These are phyloP conservation scores for Dendrocincla fuliginosa DNA, from an alignment of 2,797 vertebrate genomes.

Conservation along the genomic window DNA sequence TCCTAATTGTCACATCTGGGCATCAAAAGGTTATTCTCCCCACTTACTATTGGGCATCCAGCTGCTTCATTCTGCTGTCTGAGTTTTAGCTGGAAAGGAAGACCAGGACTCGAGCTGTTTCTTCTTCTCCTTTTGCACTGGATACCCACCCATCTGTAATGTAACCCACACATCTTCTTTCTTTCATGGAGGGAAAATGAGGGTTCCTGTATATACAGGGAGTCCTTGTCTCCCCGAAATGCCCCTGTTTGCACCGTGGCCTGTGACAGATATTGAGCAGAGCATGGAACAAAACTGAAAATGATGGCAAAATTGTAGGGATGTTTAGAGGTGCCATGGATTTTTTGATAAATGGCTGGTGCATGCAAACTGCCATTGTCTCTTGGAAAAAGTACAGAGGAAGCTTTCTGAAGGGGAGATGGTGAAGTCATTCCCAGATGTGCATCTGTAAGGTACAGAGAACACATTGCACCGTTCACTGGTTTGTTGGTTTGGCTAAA, in stretches of 20 bases:
- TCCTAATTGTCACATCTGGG: neutral
- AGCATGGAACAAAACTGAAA: accelerated
- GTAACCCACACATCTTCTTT: neutral
- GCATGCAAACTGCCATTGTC: neutral
- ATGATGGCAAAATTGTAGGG: neutral
- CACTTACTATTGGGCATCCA: neutral
- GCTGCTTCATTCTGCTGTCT: neutral
- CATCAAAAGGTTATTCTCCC: neutral
- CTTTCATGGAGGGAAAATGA: neutral
- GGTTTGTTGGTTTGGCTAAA: neutral
- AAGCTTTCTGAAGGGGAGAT: neutral
- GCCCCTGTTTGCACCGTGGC: neutral
- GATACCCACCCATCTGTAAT: neutral
- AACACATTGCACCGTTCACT: neutral
- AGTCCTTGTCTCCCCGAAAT: neutral
- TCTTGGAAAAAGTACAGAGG: neutral
- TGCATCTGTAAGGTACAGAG: neutral
- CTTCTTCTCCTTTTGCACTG: neutral
- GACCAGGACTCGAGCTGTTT: neutral
- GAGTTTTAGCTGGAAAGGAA: neutral
- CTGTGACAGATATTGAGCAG: neutral
- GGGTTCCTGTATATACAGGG: neutral
- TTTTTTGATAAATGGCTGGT: neutral
- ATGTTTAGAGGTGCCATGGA: neutral
- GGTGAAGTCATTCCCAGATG: neutral